phyloP scores from a whole-genome alignment of 2,888 invertebrate species.

The Caenorhabditis drosophilae region DNA sequence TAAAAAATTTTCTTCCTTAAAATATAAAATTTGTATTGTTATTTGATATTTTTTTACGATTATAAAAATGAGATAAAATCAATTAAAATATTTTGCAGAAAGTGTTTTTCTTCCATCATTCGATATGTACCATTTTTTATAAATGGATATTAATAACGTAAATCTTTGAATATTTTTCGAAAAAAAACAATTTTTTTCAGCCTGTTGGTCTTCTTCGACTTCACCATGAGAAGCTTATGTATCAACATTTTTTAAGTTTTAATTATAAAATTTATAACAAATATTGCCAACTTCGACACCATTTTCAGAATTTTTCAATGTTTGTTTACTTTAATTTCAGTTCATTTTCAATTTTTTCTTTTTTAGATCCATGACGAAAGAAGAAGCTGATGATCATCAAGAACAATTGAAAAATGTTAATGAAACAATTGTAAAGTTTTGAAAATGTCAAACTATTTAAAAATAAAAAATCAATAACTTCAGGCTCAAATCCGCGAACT shows the following conservation, averaged over 20 bases:
- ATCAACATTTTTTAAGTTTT: slow-evolving; percentile 14
- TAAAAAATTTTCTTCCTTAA: too few species aligned
- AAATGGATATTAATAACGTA: too few species aligned
- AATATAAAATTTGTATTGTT: too few species aligned
- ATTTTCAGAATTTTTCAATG: slow-evolving; percentile 5
- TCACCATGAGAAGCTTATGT: slow-evolving; percentile 6
- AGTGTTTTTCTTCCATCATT: too few species aligned
- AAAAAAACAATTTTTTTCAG: slow-evolving; percentile 12
- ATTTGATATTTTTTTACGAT: too few species aligned
- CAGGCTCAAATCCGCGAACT: too few species aligned
- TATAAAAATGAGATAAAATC: too few species aligned
- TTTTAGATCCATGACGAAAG: slow-evolving; percentile 5
- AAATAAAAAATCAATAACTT: too few species aligned
- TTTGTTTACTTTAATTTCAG: neutral
- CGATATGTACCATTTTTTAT: too few species aligned
- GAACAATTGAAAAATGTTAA: slow-evolving; percentile 9
- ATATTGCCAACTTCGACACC: slow-evolving; percentile 16
- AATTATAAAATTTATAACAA: slow-evolving; percentile 21
- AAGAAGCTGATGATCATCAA: slow-evolving; percentile 7
- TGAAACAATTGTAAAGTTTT: neutral
- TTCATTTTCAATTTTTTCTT: neutral
- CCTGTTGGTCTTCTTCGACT: neutral
- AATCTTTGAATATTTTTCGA: too few species aligned
- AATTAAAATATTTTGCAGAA: too few species aligned
- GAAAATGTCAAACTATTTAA: neutral